phyloP scores from a whole-genome alignment of 2,888 invertebrate genomes.

The Parnassius smintheus region DNA sequence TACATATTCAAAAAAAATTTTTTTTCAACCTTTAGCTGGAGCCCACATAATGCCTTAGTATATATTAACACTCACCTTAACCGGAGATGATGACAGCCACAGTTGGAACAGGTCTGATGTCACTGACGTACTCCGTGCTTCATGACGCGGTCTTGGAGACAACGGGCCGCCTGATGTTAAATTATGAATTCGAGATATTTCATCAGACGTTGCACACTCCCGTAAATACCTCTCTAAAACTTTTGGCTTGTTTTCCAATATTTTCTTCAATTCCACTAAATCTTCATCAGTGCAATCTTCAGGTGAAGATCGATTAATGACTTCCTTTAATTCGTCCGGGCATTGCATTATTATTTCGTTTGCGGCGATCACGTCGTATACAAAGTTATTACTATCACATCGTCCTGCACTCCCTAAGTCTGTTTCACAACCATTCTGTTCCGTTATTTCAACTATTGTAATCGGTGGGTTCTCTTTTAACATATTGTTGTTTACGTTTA shows the following conservation, averaged over 20 bases:
- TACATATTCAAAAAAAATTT: too few relatives aligned
- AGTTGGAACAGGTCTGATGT: constrained; percentile 92
- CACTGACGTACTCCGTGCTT: constrained; percentile 86
- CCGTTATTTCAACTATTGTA: constrained; percentile 70
- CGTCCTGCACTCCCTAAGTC: constrained; percentile 50
- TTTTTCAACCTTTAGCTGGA: too few relatives aligned
- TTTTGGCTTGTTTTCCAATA: constrained; percentile 81
- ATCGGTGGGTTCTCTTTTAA: constrained; percentile 73
- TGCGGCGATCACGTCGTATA: constrained; percentile 59
- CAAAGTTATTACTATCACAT: constrained; percentile 67
- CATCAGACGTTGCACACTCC: constrained; percentile 86
- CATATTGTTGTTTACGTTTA: constrained; percentile 62
- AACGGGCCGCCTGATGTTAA: constrained; percentile 77
- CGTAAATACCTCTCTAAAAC: constrained; percentile 88
- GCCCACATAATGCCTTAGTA: background rate
- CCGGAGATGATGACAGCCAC: constrained; percentile 90
- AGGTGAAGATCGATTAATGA: constrained; percentile 65
- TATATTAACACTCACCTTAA: constrained; percentile 79
- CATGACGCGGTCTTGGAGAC: constrained; percentile 71
- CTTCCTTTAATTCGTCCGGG: constrained; percentile 63
- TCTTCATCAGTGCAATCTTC: constrained; percentile 69
- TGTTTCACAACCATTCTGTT: constrained; percentile 75
- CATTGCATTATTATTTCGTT: constrained; percentile 62
- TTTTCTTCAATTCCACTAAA: constrained; percentile 58
- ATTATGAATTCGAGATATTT: constrained; percentile 82